These are phyloP conservation scores for Acanthosepion lycidas DNA, from an alignment of 2,888 invertebrate genomes.

Conservation along the genomic window DNA sequence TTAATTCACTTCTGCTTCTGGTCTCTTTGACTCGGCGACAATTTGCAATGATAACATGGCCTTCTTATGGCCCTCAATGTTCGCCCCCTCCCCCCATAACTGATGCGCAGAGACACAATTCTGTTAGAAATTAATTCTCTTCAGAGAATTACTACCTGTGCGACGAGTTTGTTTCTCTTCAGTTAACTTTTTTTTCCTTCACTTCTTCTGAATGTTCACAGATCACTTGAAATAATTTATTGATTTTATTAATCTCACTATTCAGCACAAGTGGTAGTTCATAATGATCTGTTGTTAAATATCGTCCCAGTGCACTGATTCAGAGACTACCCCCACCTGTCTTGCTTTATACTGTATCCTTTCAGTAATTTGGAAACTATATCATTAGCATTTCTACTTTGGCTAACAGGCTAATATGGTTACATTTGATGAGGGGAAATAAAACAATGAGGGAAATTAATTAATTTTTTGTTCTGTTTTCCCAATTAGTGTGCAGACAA, in stretches of 20 bases:
- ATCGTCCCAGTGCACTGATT: background rate
- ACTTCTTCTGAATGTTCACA: background rate
- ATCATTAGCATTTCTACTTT: background rate
- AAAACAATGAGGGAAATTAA: slow-evolving; percentile 6
- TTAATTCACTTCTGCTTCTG: too few relatives aligned
- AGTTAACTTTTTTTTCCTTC: background rate
- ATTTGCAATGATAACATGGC: background rate
- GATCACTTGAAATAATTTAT: background rate
- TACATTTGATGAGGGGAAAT: background rate
- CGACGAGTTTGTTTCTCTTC: background rate
- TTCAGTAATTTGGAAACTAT: background rate
- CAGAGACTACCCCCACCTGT: background rate
- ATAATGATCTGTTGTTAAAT: background rate
- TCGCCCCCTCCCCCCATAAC: too few relatives aligned
- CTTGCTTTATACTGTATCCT: background rate
- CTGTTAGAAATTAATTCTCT: background rate
- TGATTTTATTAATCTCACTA: background rate
- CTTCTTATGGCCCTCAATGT: background rate
- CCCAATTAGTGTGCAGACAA: background rate
- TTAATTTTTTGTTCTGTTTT: background rate
- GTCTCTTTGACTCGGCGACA: background rate
- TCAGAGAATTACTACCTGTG: background rate
- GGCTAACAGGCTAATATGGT: background rate
- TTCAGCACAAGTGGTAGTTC: background rate
- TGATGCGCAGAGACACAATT: background rate